phyloP scores from a whole-genome alignment of 2,797 vertebrate species.

The Trachurus trachurus region DNA sequence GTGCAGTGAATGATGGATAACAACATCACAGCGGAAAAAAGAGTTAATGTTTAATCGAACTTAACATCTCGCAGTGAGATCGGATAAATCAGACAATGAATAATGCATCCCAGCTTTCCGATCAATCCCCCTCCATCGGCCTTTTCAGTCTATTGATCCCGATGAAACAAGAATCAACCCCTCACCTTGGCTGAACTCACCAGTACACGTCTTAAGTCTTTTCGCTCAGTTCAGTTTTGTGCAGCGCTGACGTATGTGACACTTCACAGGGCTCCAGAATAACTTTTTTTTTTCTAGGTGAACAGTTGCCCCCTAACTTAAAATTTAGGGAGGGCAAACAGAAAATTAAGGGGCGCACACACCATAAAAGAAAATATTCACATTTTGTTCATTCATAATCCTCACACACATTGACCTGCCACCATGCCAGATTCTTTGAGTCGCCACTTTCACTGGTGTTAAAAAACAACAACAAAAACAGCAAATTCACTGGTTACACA shows the following conservation, averaged over 20 bases:
- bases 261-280: neutral
- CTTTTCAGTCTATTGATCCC: conserved; percentile 9
- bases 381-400: no score
- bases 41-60: neutral
- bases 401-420: no score
- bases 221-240: conserved; percentile 2
- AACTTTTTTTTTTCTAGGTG: no score
- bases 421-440: no score
- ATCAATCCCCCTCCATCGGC: conserved; percentile 1
- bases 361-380: no score
- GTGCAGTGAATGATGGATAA: neutral
- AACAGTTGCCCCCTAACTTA: no score
- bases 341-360: no score
- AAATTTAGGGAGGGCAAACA: no score
- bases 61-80: conserved; percentile 15
- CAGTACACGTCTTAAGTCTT: conserved; percentile 1
- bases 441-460: no score
- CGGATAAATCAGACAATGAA: conserved; percentile 29
- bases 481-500: no score
- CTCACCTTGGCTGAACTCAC: conserved; percentile 25
- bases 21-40: neutral
- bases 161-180: conserved; percentile 13
- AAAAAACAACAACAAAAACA: no score
- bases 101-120: conserved; percentile 25
- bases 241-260: conserved; percentile 42